Evolutionary conservation across 2,113 vertebrate genomes (phyloP).

Genomic region (Cheilinus undulatus): DNA sequence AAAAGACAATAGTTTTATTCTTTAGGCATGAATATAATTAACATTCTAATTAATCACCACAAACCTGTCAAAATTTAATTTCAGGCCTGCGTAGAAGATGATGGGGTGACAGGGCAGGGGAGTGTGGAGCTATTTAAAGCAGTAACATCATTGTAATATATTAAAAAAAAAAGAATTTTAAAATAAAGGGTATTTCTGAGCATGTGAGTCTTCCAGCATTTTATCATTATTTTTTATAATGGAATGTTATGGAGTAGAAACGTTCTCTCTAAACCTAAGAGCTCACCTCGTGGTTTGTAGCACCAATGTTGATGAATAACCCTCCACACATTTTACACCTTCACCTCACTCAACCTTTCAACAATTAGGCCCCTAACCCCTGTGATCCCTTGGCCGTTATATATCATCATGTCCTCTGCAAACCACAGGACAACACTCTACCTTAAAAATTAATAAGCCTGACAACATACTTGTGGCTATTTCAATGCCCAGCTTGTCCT

Average conservation of each 20-base stretch:
- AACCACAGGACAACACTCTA: slow-evolving; percentile 68
- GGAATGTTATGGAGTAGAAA: neutral
- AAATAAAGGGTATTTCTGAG: neutral
- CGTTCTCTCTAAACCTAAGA: slow-evolving; percentile 16
- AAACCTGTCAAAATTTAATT: slow-evolving; percentile 13
- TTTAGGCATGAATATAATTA: neutral
- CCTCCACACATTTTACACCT: slow-evolving; percentile 27
- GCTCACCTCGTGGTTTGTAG: slow-evolving; percentile 12
- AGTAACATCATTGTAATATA: neutral
- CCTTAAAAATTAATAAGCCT: slow-evolving; percentile 80
- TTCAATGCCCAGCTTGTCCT: slow-evolving; percentile 75
- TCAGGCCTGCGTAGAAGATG: neutral
- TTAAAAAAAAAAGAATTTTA: neutral
- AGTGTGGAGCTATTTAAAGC: neutral
- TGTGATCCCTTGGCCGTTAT: slow-evolving; percentile 31
- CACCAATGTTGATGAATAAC: slow-evolving; percentile 32
- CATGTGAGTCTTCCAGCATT: neutral
- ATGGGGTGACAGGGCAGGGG: neutral
- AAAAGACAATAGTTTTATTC: neutral
- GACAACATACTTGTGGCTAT: slow-evolving; percentile 73
- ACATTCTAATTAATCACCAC: neutral
- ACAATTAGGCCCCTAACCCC: slow-evolving; percentile 58
- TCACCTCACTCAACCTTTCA: slow-evolving; percentile 62
- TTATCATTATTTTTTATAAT: too few species aligned
- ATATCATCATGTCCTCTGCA: slow-evolving; percentile 65